phyloP scores from a whole-genome alignment of 2,888 invertebrate genomes.

The Yponomeuta evonymella region DNA sequence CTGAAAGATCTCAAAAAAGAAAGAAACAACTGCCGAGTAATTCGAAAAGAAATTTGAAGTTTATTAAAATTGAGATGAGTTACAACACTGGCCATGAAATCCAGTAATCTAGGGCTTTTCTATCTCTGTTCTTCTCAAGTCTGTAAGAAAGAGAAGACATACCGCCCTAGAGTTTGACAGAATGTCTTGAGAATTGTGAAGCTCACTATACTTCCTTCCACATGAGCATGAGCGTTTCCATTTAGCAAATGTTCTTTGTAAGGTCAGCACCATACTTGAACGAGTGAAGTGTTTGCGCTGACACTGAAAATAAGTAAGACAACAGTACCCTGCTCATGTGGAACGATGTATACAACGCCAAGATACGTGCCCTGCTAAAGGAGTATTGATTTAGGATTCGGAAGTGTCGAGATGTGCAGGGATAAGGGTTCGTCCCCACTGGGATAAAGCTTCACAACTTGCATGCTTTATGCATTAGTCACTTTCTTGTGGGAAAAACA shows the following conservation, averaged over 20 bases:
- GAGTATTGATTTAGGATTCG: neutral
- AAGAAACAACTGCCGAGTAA: constrained; percentile 14
- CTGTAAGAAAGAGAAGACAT: neutral
- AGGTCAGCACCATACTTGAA: no score
- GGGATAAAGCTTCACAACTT: neutral
- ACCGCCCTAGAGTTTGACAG: neutral
- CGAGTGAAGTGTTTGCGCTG: no score
- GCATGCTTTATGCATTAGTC: no score
- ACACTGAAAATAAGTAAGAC: no score
- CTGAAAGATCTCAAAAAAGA: constrained; percentile 15
- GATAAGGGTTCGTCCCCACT: neutral
- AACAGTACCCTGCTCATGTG: neutral
- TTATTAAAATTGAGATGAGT: no score
- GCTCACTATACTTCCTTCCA: neutral
- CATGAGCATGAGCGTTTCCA: neutral
- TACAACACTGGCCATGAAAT: neutral
- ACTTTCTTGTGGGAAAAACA: no score
- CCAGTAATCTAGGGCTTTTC: neutral
- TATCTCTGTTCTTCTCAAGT: neutral
- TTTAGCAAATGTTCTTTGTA: no score
- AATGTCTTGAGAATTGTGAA: neutral
- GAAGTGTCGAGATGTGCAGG: neutral
- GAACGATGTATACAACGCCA: neutral
- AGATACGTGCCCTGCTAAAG: neutral
- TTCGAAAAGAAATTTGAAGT: neutral